Evolutionary conservation across 2,797 vertebrate genomes (phyloP), one percentile per base, ranked within the genome.

Genomic region (Melanotaenia maccullochi): DNA sequence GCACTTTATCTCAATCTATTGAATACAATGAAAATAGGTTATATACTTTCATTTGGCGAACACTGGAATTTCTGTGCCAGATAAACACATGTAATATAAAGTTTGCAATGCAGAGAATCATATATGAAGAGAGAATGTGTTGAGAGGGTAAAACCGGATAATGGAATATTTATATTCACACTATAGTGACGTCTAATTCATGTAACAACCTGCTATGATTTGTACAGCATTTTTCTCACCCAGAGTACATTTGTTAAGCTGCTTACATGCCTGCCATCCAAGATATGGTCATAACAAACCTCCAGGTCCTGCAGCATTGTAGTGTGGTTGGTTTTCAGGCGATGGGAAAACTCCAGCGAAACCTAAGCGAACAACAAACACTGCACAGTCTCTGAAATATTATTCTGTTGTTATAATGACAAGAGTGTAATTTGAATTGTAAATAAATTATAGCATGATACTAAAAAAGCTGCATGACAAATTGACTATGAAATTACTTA

Each of bases 251-350:
- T 44, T 65, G 47, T 66, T 58, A 14, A 57, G 68, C 69, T 66
- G 65, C 61, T 40, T 70, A 79, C 72, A 40, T 35, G 20, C 75
- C 49, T 36, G 54, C 61, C 28, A 40, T 5, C 33, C 44, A 68
- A 62, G 72, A 74, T 36, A 24, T 9, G 8, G 38, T 52, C 65
- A 44, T 54, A 33, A 74, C 81, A 74, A 66, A 64, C 68, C 61
- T 63, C 1, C n/a, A 24, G 38, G 71, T 61, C 58, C 58, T 40
- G 40, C 32, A 16, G 33, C 13, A 2, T 49, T 42, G 57, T 14
- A 2, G 36, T 55, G 65, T 38, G 6, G 42, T 44, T 75, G 12
- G 7, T 51, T 66, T 57, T 44, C 1, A 38, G 35, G n/a, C n/a
- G 58, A 25, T 71, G 73, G 76, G 57, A 76, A 61, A 60, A 61